Evolutionary conservation across 2,888 invertebrate genomes (phyloP).

Genomic region (Zhuqinia jingwanae): DNA sequence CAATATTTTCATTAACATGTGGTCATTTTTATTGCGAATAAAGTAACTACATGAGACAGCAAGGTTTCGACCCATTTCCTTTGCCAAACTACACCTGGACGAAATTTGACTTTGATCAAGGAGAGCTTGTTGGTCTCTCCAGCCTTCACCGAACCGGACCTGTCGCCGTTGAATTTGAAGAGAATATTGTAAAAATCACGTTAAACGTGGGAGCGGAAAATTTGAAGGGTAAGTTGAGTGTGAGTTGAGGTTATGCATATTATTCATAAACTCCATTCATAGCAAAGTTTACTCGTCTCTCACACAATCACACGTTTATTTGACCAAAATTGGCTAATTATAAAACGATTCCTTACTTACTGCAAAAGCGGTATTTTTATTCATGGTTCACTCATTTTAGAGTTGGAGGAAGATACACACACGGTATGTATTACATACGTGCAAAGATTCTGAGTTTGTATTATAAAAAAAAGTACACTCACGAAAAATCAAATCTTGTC

Average conservation of each 20-base stretch:
- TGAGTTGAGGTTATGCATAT: background rate
- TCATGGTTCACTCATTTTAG: background rate
- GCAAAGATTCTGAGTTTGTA: too few species aligned
- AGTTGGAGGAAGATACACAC: too few species aligned
- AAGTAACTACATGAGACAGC: slow-evolving; percentile 85
- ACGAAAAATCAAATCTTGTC: too few species aligned
- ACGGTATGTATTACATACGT: too few species aligned
- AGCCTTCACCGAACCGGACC: slow-evolving; percentile 92
- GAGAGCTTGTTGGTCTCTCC: slow-evolving; percentile 89
- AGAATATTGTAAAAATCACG: slow-evolving; percentile 86
- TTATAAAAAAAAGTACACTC: too few species aligned
- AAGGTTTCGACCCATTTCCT: slow-evolving; percentile 88
- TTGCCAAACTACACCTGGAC: slow-evolving; percentile 82
- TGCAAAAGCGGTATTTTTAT: background rate
- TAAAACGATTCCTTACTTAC: background rate
- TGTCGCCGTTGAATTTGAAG: slow-evolving; percentile 86
- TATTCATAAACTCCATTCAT: background rate
- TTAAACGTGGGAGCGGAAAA: slow-evolving; percentile 91
- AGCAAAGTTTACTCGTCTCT: too few species aligned
- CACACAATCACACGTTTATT: slow-evolving; percentile 32
- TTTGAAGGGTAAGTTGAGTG: slow-evolving; percentile 89
- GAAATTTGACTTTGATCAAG: slow-evolving; percentile 85
- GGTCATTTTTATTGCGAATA: background rate
- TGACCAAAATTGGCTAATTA: slow-evolving; percentile 2
- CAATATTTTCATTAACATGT: too few species aligned